Evolutionary conservation across 2,888 invertebrate genomes (phyloP).

Genomic region (Callosobruchus maculatus): DNA sequence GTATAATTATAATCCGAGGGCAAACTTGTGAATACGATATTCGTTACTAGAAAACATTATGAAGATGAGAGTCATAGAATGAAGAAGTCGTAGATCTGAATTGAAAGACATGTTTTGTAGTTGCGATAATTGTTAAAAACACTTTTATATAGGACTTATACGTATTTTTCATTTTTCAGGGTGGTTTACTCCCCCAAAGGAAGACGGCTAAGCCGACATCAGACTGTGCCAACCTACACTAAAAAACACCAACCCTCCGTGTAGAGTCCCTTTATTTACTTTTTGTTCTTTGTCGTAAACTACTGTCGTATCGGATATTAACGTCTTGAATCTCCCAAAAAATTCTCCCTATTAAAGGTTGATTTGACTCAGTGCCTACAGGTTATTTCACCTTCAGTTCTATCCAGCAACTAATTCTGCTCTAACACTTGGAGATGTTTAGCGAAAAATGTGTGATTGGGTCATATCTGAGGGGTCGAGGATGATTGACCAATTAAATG

Average conservation of each 20-base stretch:
- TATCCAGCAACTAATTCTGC: not conserved
- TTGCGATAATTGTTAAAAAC: too few species aligned
- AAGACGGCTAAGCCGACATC: constrained; percentile 71
- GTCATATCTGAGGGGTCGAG: not conserved
- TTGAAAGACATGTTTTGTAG: too few species aligned
- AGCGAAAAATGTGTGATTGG: not conserved
- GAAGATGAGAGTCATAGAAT: too few species aligned
- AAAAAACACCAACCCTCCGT: not conserved
- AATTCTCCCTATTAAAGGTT: constrained; percentile 25
- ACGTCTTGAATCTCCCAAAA: constrained; percentile 1
- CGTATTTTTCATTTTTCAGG: constrained; percentile 57
- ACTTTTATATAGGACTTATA: too few species aligned
- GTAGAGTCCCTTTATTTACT: not conserved
- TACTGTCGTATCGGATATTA: not conserved
- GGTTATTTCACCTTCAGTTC: not conserved
- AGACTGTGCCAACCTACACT: constrained; percentile 15
- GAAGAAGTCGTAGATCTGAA: too few species aligned
- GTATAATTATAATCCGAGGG: too few species aligned
- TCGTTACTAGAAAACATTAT: too few species aligned
- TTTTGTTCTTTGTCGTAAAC: not conserved
- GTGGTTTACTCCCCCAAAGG: constrained; percentile 89
- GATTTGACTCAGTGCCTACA: constrained; percentile 38
- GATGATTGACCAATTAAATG: not conserved
- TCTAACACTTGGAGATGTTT: not conserved
- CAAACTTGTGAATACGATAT: too few species aligned